These are phyloP conservation scores for Empis livida DNA, from an alignment of 2,888 invertebrate genomes.

Conservation along the genomic window DNA sequence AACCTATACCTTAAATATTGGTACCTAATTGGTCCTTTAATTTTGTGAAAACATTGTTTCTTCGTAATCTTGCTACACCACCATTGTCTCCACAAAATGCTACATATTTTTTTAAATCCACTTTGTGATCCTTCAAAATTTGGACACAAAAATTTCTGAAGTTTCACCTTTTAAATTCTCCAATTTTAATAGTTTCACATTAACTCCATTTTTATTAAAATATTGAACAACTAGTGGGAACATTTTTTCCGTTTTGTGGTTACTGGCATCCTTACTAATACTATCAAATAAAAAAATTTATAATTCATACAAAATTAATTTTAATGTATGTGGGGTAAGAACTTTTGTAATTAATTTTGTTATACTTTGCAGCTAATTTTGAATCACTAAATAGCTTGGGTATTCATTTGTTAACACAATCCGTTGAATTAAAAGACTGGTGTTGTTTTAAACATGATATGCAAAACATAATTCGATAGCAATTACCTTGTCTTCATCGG, in stretches of 20 bases:
- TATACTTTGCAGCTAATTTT: neutral
- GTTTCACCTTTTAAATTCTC: neutral
- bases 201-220: slow-evolving; percentile 1
- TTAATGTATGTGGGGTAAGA: neutral
- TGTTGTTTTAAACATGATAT: neutral
- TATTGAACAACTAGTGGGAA: neutral
- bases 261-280: slow-evolving; percentile 2
- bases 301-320: neutral
- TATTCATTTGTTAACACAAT: slow-evolving; percentile 3
- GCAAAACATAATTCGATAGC: neutral
- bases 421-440: neutral
- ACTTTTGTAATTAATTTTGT: neutral
- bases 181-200: slow-evolving; percentile 3
- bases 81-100: slow-evolving; percentile 8
- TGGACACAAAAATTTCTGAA: neutral
- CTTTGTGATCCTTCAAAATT: neutral
- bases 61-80: slow-evolving; percentile 1
- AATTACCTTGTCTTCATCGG: slow-evolving; percentile 1
- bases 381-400: slow-evolving; percentile 1
- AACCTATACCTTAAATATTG: slow-evolving; percentile 9
- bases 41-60: slow-evolving; percentile 7
- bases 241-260: slow-evolving; percentile 1
- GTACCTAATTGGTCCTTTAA: slow-evolving; percentile 6
- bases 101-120: slow-evolving; percentile 1
- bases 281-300: slow-evolving; percentile 1